Percentiles rank a stretch among this genome's conserved stretches.
Conservation (phyloP, 2,113 vertebrate species). For the Acinonyx jubatus region DNA sequence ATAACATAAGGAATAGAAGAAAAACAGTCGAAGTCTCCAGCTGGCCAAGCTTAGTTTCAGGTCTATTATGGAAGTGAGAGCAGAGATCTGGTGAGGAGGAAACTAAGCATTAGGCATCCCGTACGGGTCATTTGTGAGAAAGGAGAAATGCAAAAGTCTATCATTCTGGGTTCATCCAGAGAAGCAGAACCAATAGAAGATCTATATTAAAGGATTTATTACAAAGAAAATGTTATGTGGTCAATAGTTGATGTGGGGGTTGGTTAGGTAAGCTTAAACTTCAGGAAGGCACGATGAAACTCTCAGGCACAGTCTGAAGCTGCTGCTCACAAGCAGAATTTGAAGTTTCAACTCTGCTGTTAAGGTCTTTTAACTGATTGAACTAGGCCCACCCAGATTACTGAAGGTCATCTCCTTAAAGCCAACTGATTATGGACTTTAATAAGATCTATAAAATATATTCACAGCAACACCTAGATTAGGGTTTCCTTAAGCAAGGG, state of each 20-base stretch:
- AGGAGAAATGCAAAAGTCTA: neutral
- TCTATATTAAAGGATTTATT: neutral
- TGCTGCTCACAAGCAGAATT: neutral
- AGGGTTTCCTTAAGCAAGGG: neutral
- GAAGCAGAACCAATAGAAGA: neutral
- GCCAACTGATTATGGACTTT: neutral
- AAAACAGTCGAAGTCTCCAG: neutral
- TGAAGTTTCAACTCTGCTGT: neutral
- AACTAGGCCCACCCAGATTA: neutral
- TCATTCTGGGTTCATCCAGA: neutral
- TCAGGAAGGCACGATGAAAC: neutral
- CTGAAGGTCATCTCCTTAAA: neutral
- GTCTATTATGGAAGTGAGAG: neutral
- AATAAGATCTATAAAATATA: neutral
- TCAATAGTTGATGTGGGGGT: neutral
- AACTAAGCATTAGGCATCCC: neutral
- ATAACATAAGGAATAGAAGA: neutral
- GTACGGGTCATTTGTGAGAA: neutral
- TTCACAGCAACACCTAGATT: neutral
- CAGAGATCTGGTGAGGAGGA: neutral
- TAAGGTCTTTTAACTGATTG: neutral
- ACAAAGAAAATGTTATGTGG: neutral
- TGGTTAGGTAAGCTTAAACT: neutral
- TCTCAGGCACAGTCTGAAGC: neutral
- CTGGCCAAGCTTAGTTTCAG: neutral